Evolutionary conservation across 1,140 invertebrate genomes (phyloP).

Genomic region (Neocloeon triangulifer): DNA sequence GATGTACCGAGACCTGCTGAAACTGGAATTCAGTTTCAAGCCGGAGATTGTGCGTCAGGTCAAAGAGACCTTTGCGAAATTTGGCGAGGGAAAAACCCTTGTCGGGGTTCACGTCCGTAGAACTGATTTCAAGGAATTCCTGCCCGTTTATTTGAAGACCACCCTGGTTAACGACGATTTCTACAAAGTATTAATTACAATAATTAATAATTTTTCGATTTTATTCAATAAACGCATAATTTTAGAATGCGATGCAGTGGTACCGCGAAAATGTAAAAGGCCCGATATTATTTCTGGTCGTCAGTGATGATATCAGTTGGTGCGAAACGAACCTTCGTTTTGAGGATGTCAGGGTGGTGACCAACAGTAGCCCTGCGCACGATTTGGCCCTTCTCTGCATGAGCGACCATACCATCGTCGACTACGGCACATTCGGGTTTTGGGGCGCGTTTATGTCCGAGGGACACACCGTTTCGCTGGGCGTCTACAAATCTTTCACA

Average conservation of each 20-base stretch:
- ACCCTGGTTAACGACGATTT: neutral
- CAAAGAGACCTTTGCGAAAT: neutral
- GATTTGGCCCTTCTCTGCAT: conserved; percentile 3
- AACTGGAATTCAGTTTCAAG: neutral
- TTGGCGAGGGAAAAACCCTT: neutral
- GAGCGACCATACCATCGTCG: conserved; percentile 3
- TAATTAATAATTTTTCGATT: too few relatives aligned
- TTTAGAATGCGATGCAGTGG: conserved; percentile 3
- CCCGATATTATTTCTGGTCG: neutral
- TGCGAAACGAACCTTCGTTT: too few relatives aligned
- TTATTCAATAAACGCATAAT: too few relatives aligned
- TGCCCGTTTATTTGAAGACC: conserved; percentile 1
- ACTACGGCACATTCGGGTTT: conserved; percentile 3
- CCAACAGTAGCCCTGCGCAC: neutral
- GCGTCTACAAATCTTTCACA: too few relatives aligned
- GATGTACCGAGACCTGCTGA: neutral
- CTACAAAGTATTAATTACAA: too few relatives aligned
- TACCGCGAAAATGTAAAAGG: neutral
- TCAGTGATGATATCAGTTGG: too few relatives aligned
- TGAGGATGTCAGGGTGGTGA: too few relatives aligned
- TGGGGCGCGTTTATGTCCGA: conserved; percentile 2
- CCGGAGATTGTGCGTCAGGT: neutral
- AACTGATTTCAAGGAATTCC: conserved; percentile 1
- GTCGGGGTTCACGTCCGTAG: conserved; percentile 3
- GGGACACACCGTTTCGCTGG: conserved; percentile 1